Base-by-base conservation (phyloP, 2,888 invertebrate genomes). In the Drosophila melanosoma region DNA sequence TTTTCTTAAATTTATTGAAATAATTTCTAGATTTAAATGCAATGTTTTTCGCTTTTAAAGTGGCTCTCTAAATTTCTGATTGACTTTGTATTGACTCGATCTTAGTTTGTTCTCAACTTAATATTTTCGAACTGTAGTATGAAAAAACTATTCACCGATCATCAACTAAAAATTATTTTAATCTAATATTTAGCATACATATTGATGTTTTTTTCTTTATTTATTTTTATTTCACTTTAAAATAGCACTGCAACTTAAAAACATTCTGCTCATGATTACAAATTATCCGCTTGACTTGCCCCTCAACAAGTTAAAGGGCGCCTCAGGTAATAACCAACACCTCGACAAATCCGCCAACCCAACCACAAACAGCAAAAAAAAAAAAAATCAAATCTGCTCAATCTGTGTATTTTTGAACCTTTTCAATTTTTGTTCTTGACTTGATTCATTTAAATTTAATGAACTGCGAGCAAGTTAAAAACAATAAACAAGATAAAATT, bases 371-470 rank as follows among this genome's bases (percentile, higher is more conserved):
- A 57, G 68, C 45, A 76, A 82, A 72, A 69, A 79, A 70, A 79
- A 70, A 79, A 76, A 82, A 72, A 69, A 79, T 69, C 82, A 76
- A 79, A 69, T 40, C 49, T 49, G 49, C 49, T 82, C 82, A 76
- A 79, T 72, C 65, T 57, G 57, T 45, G 35, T 45, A 20, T 36
- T 52, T 69, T 53, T 63, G 36, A 56, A n/a, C n/a, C 59, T 59
- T 49, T 53, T 48, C 45, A 29, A 54, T 68, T 60, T 67, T 68
- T 70, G 60, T 71, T 56, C 76, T 70, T 63, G 71, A 67, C 71
- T 83, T 86, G 82, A 86, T 86, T 87, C 89, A 87, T 86, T 87
- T 84, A 76, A 66, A 80, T 89, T 86, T 87, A 86, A 87, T 83
- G 85, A 85, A 86, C 87, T 88, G 74, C 64, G 58, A 74, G 69